Evolutionary conservation across 2,888 invertebrate genomes (phyloP).

Genomic region (Ormia ochracea): DNA sequence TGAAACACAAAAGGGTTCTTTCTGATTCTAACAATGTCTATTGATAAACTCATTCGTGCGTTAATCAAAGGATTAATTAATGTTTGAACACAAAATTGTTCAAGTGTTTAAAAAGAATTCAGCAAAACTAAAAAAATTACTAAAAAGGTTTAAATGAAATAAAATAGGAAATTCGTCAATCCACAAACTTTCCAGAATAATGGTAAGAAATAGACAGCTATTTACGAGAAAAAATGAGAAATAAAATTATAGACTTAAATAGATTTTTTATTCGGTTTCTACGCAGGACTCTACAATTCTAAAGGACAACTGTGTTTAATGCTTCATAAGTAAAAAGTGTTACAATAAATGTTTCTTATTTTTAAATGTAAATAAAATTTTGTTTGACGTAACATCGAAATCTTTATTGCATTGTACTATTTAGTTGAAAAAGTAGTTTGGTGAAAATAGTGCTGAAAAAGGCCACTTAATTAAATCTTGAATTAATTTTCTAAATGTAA

Average conservation of each 20-base stretch:
- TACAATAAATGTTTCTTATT: too few species aligned
- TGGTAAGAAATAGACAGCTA: neutral
- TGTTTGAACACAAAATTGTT: conserved; percentile 48
- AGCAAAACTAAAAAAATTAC: neutral
- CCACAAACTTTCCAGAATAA: neutral
- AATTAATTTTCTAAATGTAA: neutral
- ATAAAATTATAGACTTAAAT: neutral
- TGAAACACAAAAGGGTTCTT: conserved; percentile 18
- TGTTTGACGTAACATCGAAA: too few species aligned
- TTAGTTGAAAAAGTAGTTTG: too few species aligned
- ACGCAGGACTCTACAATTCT: too few species aligned
- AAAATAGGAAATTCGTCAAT: neutral
- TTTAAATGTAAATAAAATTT: too few species aligned
- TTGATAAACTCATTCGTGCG: conserved; percentile 54
- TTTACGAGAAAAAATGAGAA: neutral
- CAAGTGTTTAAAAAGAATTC: conserved; percentile 32
- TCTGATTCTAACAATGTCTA: conserved; percentile 44
- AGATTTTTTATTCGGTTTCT: too few species aligned
- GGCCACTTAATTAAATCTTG: neutral
- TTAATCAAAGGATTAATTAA: conserved; percentile 55
- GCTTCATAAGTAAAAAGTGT: too few species aligned
- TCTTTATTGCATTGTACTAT: too few species aligned
- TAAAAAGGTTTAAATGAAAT: neutral
- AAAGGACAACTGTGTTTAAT: too few species aligned
- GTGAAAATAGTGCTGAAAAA: too few species aligned